Conservation (phyloP, 2,113 vertebrate species). For the Osmerus mordax region DNA sequence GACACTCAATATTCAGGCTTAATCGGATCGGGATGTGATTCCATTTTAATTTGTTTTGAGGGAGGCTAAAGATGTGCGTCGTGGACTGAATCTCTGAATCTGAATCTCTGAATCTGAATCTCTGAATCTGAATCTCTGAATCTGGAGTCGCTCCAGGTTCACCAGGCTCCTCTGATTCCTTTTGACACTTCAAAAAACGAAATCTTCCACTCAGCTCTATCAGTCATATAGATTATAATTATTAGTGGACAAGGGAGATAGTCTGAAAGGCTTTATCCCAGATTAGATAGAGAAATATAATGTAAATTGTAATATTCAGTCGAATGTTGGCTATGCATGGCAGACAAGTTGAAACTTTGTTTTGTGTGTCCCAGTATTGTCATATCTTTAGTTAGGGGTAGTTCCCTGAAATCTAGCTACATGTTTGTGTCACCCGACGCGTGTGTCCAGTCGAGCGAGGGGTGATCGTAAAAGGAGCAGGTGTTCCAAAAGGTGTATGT, state of each 20-base stretch:
- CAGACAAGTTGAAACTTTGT: background rate
- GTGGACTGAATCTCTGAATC: too few relatives aligned
- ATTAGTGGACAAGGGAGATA: background rate
- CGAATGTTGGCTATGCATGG: background rate
- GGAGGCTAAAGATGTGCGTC: too few relatives aligned
- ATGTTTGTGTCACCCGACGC: constrained; percentile 19
- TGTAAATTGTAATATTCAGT: background rate
- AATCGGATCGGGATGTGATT: too few relatives aligned
- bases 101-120: too few relatives aligned
- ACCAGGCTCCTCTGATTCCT: constrained; percentile 7
- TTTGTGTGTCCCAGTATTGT: too few relatives aligned
- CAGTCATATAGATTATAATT: constrained; percentile 16
- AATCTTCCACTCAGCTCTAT: background rate
- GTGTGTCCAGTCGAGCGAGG: background rate
- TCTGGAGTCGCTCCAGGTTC: background rate
- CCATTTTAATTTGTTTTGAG: too few relatives aligned
- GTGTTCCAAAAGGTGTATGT: constrained; percentile 22
- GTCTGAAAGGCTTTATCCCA: background rate
- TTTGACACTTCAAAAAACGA: background rate
- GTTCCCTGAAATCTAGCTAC: constrained; percentile 27
- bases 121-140: too few relatives aligned
- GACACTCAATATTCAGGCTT: too few relatives aligned
- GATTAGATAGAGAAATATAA: background rate
- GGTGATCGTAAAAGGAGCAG: constrained; percentile 22
- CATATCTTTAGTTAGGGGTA: background rate